These are phyloP conservation scores for Bos indicus DNA, from an alignment of 2,113 vertebrate species.

Conservation along the genomic window DNA sequence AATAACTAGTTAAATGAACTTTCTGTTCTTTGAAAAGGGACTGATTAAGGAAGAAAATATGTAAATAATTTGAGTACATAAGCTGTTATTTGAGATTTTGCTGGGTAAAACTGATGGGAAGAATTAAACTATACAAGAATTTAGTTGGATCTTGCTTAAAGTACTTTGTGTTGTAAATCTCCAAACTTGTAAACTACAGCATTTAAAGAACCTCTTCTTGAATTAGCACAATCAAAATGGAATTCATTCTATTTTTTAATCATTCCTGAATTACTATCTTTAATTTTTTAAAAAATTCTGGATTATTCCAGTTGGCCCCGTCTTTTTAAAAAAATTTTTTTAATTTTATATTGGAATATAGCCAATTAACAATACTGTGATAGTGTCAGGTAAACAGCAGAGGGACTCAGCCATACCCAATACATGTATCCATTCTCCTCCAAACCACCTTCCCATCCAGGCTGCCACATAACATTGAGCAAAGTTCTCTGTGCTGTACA, in stretches of 20 bases:
- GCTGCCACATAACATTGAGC: background rate
- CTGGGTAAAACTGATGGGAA: background rate
- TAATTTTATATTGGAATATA: background rate
- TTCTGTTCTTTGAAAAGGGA: constrained; percentile 19
- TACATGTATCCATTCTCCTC: background rate
- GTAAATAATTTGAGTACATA: constrained; percentile 41
- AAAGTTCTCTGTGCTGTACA: background rate
- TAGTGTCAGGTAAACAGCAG: background rate
- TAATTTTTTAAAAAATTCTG: background rate
- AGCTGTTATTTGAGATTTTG: constrained; percentile 27
- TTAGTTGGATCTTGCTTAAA: constrained; percentile 35
- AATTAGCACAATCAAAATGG: constrained; percentile 27
- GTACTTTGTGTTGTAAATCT: constrained; percentile 14
- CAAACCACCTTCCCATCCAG: background rate
- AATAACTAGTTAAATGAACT: constrained; percentile 52
- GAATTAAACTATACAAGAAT: constrained; percentile 28
- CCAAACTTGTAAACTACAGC: background rate
- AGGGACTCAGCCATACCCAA: background rate
- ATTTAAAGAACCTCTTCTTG: constrained; percentile 31
- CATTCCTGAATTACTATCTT: background rate
- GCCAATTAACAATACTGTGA: background rate
- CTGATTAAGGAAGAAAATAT: constrained; percentile 35
- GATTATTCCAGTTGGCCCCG: background rate
- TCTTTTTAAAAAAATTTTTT: background rate
- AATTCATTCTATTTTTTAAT: background rate